These are phyloP conservation scores for Coronaproctus castanopsis DNA, from an alignment of 2,888 invertebrate genomes.

Conservation along the genomic window DNA sequence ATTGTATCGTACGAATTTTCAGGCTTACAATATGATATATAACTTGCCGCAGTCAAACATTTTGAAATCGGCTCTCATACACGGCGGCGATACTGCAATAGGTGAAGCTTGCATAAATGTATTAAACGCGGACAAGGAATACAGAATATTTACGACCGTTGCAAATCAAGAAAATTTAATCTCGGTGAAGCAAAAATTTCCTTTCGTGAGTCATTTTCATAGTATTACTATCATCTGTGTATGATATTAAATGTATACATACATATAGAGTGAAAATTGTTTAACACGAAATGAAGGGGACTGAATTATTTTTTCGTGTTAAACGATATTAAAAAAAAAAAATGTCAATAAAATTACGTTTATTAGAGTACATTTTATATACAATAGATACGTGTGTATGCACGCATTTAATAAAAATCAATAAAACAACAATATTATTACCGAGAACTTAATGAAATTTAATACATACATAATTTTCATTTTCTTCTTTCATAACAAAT, in stretches of 20 bases:
- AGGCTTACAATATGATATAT: conserved; percentile 6
- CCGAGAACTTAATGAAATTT: too few species aligned
- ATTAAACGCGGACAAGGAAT: conserved; percentile 39
- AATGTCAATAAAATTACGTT: too few species aligned
- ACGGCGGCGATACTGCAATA: conserved; percentile 47
- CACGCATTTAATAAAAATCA: too few species aligned
- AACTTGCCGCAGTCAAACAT: background rate
- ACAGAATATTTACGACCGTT: conserved; percentile 48
- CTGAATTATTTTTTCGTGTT: background rate
- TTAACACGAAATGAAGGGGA: too few species aligned
- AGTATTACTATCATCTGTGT: too few species aligned
- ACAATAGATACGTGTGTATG: too few species aligned
- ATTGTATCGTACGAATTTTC: background rate
- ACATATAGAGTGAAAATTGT: too few species aligned
- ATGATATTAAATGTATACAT: too few species aligned
- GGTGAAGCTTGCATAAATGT: conserved; percentile 50
- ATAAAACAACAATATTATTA: too few species aligned
- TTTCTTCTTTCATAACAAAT: too few species aligned
- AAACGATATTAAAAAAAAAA: background rate
- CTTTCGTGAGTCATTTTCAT: conserved; percentile 27
- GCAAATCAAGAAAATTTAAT: conserved; percentile 41
- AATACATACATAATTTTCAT: too few species aligned
- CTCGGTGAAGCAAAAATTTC: conserved; percentile 38
- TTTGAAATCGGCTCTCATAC: conserved; percentile 29
- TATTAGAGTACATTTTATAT: too few species aligned